Percentiles rank a stretch among this genome's conserved stretches.
Evolutionary conservation across 2,888 invertebrate genomes (phyloP).

Genomic region (Euproctis similis): DNA sequence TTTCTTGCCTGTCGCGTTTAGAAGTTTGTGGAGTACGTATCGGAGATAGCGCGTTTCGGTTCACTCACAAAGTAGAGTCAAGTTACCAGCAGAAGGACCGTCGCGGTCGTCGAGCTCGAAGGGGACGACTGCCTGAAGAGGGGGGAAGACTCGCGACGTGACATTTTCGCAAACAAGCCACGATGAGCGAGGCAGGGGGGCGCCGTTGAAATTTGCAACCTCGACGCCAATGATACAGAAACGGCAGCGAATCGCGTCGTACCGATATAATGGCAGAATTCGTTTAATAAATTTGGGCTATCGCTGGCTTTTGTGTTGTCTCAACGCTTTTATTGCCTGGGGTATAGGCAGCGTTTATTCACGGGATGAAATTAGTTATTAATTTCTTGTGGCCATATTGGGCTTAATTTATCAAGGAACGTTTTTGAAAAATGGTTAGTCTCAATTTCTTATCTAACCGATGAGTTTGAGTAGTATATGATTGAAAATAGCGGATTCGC

Average conservation of each 20-base stretch:
- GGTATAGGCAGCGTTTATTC: too few species aligned
- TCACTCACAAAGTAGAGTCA: constrained; percentile 37
- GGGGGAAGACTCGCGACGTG: constrained; percentile 46
- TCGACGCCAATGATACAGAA: constrained; percentile 37
- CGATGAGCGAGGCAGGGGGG: constrained; percentile 37
- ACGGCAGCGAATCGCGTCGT: constrained; percentile 32
- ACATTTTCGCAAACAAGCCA: constrained; percentile 63
- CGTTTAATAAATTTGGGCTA: constrained; percentile 46
- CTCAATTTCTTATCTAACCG: too few species aligned
- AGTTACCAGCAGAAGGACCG: constrained; percentile 46
- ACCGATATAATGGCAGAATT: constrained; percentile 40
- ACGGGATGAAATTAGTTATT: too few species aligned
- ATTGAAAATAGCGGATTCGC: too few species aligned
- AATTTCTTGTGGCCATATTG: too few species aligned
- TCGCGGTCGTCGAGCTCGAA: constrained; percentile 29
- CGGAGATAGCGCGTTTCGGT: constrained; percentile 23
- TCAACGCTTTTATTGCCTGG: too few species aligned
- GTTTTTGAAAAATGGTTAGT: too few species aligned
- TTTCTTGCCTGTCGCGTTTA: too few species aligned
- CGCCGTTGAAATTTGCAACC: constrained; percentile 45
- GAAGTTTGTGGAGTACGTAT: constrained; percentile 37
- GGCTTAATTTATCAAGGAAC: too few species aligned
- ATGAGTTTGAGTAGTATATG: too few species aligned
- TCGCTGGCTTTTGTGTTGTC: too few species aligned
- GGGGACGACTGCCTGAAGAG: constrained; percentile 14